Percentiles rank a stretch among this genome's conserved stretches.
Conservation (phyloP, 37 sponge, comb jelly and placozoan genomes). For the Ephydatia muelleri region DNA sequence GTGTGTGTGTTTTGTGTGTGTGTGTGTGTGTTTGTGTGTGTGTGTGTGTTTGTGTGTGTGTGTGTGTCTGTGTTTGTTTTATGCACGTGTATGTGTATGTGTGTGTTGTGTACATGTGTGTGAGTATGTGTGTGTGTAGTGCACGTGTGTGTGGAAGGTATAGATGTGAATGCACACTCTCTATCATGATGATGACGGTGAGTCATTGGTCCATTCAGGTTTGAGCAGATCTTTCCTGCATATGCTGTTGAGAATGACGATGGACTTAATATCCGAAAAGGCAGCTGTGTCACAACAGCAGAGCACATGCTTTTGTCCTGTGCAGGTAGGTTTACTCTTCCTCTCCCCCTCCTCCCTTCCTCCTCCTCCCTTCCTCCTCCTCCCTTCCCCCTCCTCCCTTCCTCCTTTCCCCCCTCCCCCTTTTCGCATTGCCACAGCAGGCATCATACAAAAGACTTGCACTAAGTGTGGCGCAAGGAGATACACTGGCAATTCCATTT, state of each 20-base stretch:
- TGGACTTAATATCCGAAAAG: neutral
- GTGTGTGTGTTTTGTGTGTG: neutral
- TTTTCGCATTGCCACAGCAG: too few species aligned
- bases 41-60: neutral
- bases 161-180: neutral
- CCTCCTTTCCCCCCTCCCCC: too few species aligned
- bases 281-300: constrained; percentile 56
- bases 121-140: neutral
- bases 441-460: too few species aligned
- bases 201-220: constrained; percentile 5
- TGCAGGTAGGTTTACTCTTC: constrained; percentile 37
- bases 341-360: too few species aligned
- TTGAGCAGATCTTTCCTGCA: constrained; percentile 57
- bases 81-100: neutral
- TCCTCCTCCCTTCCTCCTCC: too few species aligned
- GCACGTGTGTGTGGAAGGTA: too few species aligned
- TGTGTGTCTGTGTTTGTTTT: neutral
- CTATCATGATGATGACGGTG: neutral
- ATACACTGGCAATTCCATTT: too few species aligned
- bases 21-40: neutral
- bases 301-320: constrained; percentile 69
- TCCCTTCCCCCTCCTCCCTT: too few species aligned
- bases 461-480: too few species aligned
- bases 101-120: too few species aligned
- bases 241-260: constrained; percentile 9